Base-by-base conservation (phyloP, 2,113 vertebrate genomes). In the Xenopus borealis region DNA sequence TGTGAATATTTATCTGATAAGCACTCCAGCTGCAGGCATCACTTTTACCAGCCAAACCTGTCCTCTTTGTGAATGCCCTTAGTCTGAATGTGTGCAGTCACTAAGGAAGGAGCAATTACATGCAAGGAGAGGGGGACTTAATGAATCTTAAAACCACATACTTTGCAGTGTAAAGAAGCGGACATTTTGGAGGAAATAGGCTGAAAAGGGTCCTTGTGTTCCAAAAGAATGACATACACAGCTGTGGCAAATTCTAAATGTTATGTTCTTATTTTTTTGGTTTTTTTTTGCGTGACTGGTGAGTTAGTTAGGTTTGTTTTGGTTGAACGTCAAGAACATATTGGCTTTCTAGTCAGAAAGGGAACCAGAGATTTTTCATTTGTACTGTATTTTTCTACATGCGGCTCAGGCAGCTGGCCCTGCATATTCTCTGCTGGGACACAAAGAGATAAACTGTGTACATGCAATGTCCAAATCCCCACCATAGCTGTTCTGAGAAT, bases 131-230 rank as follows among this genome's bases (percentile, higher is more conserved):
- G 10, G 71, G 10, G 10, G 80, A 71, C 33, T 14, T 66, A 78
- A 62, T 13, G 20, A 69, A 53, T 80, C 73, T 81, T 71, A 85
- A 86, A 82, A 80, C 74, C 66, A 79, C 13, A 40, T 75, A 69
- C 33, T 73, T 70, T n/a, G 52, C 33, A 80, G 46, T 74, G 52
- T 64, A 79, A 68, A 80, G 66, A 11, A 82, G 78, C 72, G 20
- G 78, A 79, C 59, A 63, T 79, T 69, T 84, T 75, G 74, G 66
- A 57, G 62, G 62, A 81, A 79, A 75, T 0, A 14, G 33, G 45
- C 78, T 68, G 66, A 81, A 83, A 27, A 66, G 80, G 33, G 63
- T 13, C 0, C 12, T 69, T 66, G 46, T 78, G 50, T 80, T 83
- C 82, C 78, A 78, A 20, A 78, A 18, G 5, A 62, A 69, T 13